A percentile compares a stretch with the other conserved stretches of the same genome.
Evolutionary conservation across 2,888 invertebrate genomes (phyloP).

Genomic region (Eubasilissa splendida): DNA sequence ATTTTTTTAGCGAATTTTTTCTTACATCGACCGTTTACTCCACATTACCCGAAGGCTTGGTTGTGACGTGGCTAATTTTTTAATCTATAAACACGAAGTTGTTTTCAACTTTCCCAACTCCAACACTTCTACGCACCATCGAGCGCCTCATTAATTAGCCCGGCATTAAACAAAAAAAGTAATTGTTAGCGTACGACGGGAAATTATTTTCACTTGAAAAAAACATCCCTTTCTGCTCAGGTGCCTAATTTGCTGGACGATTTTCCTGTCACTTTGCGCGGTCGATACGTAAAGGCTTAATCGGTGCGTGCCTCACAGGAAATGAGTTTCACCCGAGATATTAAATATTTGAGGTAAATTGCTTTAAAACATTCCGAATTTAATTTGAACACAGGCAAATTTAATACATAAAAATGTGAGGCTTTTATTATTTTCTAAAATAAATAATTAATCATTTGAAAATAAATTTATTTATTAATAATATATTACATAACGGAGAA

Average conservation of each 20-base stretch:
- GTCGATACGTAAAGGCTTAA: slow-evolving; percentile 10
- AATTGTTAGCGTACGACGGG: not conserved
- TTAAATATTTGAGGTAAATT: not conserved
- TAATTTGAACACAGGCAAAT: not conserved
- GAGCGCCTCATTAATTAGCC: not conserved
- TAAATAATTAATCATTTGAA: no score
- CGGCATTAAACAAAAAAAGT: not conserved
- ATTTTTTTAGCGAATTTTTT: no score
- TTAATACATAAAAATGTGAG: not conserved
- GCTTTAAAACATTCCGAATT: not conserved
- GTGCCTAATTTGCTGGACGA: not conserved
- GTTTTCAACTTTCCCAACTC: not conserved
- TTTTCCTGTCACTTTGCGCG: not conserved
- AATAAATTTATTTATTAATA: no score
- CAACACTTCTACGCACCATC: not conserved
- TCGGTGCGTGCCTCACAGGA: slow-evolving; percentile 11
- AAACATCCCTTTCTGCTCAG: not conserved
- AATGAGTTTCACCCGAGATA: slow-evolving; percentile 16
- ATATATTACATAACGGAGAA: no score
- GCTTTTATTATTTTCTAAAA: no score
- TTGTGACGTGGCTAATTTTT: not conserved
- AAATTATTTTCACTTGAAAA: not conserved
- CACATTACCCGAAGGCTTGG: no score
- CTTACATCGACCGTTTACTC: no score
- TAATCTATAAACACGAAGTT: not conserved